A percentile compares a stretch with the other conserved stretches of the same genome.
These are phyloP conservation scores for Xiphophorus birchmanni DNA, from an alignment of 2,797 vertebrate species.

Conservation along the genomic window DNA sequence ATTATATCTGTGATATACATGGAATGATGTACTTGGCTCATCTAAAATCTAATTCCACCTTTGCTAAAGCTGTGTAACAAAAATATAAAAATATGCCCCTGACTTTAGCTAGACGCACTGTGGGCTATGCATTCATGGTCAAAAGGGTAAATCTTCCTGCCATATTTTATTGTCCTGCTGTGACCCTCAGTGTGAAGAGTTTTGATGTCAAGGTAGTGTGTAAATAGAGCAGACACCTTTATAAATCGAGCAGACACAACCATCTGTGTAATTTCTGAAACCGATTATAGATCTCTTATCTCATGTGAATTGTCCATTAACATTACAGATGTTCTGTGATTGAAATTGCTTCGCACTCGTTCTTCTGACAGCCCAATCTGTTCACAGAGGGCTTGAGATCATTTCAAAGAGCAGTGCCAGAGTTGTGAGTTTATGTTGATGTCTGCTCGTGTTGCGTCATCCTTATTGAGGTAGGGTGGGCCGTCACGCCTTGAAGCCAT, in stretches of 20 bases:
- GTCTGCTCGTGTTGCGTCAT: constrained; percentile 27
- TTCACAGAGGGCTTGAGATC: constrained; percentile 19
- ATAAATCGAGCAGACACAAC: constrained; percentile 44
- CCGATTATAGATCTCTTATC: constrained; percentile 50
- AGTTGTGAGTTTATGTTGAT: constrained; percentile 27
- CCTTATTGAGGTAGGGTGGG: constrained; percentile 26
- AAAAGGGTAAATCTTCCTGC: background rate
- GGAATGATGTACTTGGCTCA: background rate
- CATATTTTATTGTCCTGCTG: constrained; percentile 1
- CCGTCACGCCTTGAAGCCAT: constrained; percentile 52
- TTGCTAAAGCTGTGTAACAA: background rate
- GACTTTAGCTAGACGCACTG: background rate
- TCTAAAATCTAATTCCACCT: background rate
- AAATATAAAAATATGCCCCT: background rate
- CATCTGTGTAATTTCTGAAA: constrained; percentile 51
- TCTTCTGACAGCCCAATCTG: constrained; percentile 25
- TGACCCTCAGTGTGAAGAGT: background rate
- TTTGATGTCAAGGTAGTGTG: constrained; percentile 6
- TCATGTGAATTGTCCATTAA: constrained; percentile 51
- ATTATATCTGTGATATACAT: background rate
- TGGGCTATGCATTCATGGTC: background rate
- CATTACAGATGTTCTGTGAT: constrained; percentile 50
- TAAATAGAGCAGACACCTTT: constrained; percentile 35
- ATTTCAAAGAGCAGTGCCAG: constrained; percentile 22
- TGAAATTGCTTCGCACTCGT: constrained; percentile 36